Evolutionary conservation across 2,888 invertebrate species (phyloP).

Genomic region (Halictus quadricinctus): DNA sequence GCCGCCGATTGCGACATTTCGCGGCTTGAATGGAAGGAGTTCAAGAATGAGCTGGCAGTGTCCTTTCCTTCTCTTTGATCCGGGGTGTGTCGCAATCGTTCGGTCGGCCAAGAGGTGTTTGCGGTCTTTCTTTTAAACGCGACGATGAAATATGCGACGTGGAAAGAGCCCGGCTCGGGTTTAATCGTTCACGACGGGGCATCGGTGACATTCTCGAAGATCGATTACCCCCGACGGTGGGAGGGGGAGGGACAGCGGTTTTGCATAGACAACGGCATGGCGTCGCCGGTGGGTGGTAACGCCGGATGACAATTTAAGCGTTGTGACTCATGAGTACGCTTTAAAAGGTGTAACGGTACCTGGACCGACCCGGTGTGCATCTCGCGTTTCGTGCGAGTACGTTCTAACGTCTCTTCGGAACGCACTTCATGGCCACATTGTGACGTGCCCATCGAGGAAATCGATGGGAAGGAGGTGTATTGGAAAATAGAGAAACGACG

Average conservation of each 20-base stretch:
- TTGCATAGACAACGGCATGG: conserved; percentile 30
- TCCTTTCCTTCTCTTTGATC: conserved; percentile 39
- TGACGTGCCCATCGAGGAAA: neutral
- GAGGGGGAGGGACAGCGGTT: conserved; percentile 23
- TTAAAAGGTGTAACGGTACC: conserved; percentile 57
- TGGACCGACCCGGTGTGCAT: conserved; percentile 27
- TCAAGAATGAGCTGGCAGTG: conserved; percentile 66
- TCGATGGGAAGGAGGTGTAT: neutral
- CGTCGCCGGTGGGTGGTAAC: conserved; percentile 45
- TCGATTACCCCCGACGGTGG: conserved; percentile 18
- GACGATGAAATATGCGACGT: conserved; percentile 27
- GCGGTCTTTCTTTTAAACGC: conserved; percentile 20
- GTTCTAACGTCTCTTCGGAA: neutral
- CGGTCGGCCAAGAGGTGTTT: conserved; percentile 19
- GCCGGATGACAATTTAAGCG: conserved; percentile 38
- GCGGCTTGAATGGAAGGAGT: conserved; percentile 64
- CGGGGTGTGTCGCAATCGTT: conserved; percentile 52
- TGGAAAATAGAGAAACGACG: neutral
- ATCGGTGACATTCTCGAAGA: conserved; percentile 42
- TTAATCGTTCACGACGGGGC: conserved; percentile 32
- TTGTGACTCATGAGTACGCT: conserved; percentile 47
- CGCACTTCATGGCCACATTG: neutral
- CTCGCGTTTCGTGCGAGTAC: conserved; percentile 24
- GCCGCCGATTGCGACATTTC: conserved; percentile 57
- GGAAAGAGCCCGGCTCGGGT: conserved; percentile 14